Evolutionary conservation across 2,113 vertebrate genomes (phyloP), one percentile per base, ranked within the genome.

Genomic region (Potamarius usumacintae): DNA sequence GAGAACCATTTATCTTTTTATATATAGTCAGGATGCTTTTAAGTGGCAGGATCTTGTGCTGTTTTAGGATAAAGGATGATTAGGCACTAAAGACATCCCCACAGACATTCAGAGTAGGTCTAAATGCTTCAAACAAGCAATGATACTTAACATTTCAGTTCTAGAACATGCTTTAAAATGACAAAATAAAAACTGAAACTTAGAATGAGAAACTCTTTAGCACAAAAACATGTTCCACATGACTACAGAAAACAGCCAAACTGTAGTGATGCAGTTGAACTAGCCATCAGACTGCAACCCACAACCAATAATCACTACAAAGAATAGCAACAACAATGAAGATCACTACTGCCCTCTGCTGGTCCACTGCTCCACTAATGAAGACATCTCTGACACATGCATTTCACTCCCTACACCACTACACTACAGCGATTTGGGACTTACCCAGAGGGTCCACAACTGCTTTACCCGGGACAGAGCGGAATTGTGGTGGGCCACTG

Each of bases 391-490:
- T 30, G 60, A 84, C 84, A n/a, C 14, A 17, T 34, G 57, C 34
- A 10, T 34, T 57, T 72, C 83, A 30, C 42, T 15, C 67, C 48
- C 10, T 8, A 34, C 18, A 17, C 72, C 12, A 27, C 57, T 14
- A 2, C 30, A 63, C 57, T 78, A 63, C 22, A 50, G 18, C 12
- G 3, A 55, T 48, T 22, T 48, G n/a, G 42, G 30, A 84, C 90
- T 95, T 93, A 97, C 97, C 96, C 3, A 97, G 90, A 0, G 96
- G 94, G 82, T 98, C 97, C 11, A 97, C 91, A 0, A 95, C 92
- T 5, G 96, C 91, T 86, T 98, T 98, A 7, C 96, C 91, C 0
- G 95, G 60, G 0, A 96, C 4, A 0, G 97, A 92, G 65, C 97
- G 93, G 53, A 97, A 97, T 89, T 97, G 97, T 1, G 96, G 95